These are phyloP conservation scores for Euplagia quadripunctaria DNA, from an alignment of 2,888 invertebrate genomes.

Conservation along the genomic window DNA sequence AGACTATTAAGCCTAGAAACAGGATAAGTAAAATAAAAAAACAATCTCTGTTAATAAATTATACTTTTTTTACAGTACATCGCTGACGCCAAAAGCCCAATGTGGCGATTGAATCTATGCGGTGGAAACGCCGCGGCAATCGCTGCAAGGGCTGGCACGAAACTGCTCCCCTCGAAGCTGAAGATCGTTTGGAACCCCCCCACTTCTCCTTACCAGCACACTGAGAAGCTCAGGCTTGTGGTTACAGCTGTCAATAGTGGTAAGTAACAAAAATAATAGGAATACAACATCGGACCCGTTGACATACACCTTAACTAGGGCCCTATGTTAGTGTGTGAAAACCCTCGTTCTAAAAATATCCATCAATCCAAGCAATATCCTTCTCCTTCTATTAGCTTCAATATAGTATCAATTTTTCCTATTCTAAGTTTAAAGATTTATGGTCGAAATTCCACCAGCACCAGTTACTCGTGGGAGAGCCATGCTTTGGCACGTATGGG, in stretches of 20 bases:
- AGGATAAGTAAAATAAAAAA: too few relatives aligned
- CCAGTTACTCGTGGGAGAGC: too few relatives aligned
- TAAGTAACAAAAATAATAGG: slow-evolving; percentile 49
- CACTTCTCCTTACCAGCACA: slow-evolving; percentile 78
- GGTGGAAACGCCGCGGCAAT: slow-evolving; percentile 86
- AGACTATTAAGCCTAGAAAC: too few relatives aligned
- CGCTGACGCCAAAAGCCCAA: slow-evolving; percentile 78
- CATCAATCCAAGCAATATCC: too few relatives aligned
- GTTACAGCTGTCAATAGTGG: slow-evolving; percentile 83
- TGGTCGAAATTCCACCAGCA: too few relatives aligned
- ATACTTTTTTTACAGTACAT: slow-evolving; percentile 68
- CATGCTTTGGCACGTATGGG: too few relatives aligned
- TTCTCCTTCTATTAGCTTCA: too few relatives aligned
- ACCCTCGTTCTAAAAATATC: not conserved
- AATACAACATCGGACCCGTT: not conserved
- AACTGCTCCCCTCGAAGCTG: slow-evolving; percentile 85
- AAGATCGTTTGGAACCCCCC: slow-evolving; percentile 87
- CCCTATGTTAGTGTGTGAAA: too few relatives aligned
- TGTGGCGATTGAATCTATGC: slow-evolving; percentile 87
- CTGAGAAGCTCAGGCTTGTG: slow-evolving; percentile 80
- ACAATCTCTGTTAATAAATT: too few relatives aligned
- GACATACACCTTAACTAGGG: not conserved
- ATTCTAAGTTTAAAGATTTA: too few relatives aligned
- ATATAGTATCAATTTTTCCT: too few relatives aligned
- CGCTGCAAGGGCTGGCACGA: slow-evolving; percentile 78